A percentile compares a stretch with the other conserved stretches of the same genome.
Evolutionary conservation across 2,888 invertebrate species (phyloP).

Genomic region (Parasteatoda lunata): DNA sequence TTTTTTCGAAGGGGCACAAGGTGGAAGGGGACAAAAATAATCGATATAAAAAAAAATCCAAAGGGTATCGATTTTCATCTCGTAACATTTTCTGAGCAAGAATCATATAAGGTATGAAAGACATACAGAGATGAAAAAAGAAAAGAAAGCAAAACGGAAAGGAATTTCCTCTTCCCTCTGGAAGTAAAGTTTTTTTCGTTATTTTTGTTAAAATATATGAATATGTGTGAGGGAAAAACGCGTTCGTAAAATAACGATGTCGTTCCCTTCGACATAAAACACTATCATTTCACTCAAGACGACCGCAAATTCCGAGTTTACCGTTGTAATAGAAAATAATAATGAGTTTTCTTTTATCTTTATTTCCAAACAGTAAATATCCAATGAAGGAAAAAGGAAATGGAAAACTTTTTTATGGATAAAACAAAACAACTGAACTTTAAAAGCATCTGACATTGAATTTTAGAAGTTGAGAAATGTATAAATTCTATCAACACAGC

Average conservation of each 20-base stretch:
- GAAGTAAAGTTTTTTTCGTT: slow-evolving; percentile 11
- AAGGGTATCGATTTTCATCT: slow-evolving; percentile 27
- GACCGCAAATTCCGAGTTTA: neutral
- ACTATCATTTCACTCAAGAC: slow-evolving; percentile 14
- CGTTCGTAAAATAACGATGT: slow-evolving; percentile 24
- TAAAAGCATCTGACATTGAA: too few relatives aligned
- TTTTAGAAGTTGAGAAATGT: too few relatives aligned
- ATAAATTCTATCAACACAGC: too few relatives aligned
- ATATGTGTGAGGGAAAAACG: slow-evolving; percentile 21
- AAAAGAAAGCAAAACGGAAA: slow-evolving; percentile 1
- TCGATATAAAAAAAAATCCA: slow-evolving; percentile 24
- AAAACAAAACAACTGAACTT: too few relatives aligned
- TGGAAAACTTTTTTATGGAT: neutral
- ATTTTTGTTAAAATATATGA: slow-evolving; percentile 20
- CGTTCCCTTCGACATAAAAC: slow-evolving; percentile 33
- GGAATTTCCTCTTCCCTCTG: slow-evolving; percentile 2
- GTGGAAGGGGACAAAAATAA: slow-evolving; percentile 18
- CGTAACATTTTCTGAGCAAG: slow-evolving; percentile 14
- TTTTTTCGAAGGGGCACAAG: neutral
- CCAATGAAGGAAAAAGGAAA: neutral
- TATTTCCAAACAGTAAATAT: neutral
- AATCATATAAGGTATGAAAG: slow-evolving; percentile 41
- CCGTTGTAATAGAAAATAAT: slow-evolving; percentile 18
- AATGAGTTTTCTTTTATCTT: neutral
- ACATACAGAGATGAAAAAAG: slow-evolving; percentile 4